Conservation (phyloP, 2,113 vertebrate species). For the Periophthalmus modestus region DNA sequence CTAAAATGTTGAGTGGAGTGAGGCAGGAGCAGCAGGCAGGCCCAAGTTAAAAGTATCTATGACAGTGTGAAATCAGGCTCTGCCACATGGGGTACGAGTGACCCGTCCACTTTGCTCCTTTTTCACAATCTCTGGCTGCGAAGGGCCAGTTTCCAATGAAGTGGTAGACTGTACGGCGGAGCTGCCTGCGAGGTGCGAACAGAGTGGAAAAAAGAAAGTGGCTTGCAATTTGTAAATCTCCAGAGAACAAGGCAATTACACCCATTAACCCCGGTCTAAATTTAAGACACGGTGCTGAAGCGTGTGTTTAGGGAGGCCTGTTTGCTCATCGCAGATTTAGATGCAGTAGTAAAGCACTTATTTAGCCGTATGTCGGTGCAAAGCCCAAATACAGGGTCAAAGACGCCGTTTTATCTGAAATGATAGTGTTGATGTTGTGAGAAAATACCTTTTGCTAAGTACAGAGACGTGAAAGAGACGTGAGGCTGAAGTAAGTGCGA, state of each 20-base stretch:
- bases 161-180: constrained; percentile 8
- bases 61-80: constrained; percentile 14
- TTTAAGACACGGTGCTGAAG: neutral
- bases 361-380: constrained; percentile 22
- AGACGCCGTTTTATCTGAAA: neutral
- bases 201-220: neutral
- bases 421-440: no score
- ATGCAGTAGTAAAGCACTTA: neutral
- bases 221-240: constrained; percentile 1
- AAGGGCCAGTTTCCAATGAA: constrained; percentile 7
- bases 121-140: constrained; percentile 7
- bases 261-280: neutral
- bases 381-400: constrained; percentile 4
- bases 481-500: neutral
- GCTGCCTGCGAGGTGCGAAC: neutral
- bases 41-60: neutral
- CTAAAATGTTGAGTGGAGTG: constrained; percentile 9
- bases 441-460: no score
- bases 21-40: neutral
- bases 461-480: no score
- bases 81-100: constrained; percentile 9
- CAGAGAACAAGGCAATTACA: neutral
- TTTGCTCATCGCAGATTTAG: constrained; percentile 3
- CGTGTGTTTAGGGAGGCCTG: neutral
- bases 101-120: constrained; percentile 14